A percentile compares a stretch with the other conserved stretches of the same genome.
Evolutionary conservation across 2,113 vertebrate genomes (phyloP).

Genomic region (Heterocephalus glaber): DNA sequence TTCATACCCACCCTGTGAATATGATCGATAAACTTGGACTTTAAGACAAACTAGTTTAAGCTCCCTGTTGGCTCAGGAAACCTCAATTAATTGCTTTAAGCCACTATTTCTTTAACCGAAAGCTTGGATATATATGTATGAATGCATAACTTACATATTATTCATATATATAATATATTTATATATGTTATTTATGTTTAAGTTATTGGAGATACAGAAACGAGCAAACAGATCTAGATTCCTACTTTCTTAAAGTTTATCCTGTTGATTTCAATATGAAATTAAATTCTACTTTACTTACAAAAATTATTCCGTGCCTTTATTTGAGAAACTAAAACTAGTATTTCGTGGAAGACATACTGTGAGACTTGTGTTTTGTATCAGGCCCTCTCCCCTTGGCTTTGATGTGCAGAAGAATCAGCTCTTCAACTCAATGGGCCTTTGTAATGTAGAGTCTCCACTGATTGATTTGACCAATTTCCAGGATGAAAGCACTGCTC

Average conservation of each 20-base stretch:
- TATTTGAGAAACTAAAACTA: not conserved
- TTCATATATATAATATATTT: slow-evolving; percentile 25
- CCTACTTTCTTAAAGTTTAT: not conserved
- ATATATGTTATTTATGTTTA: not conserved
- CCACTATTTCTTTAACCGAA: not conserved
- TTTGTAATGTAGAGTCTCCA: not conserved
- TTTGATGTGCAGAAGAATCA: not conserved
- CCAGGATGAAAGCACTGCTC: not conserved
- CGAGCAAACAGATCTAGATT: not conserved
- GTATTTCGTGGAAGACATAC: not conserved
- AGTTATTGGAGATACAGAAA: not conserved
- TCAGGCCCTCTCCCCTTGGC: not conserved
- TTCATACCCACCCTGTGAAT: not conserved
- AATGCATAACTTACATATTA: not conserved
- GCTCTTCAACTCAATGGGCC: not conserved
- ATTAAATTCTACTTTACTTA: not conserved
- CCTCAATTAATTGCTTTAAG: not conserved
- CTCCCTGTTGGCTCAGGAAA: not conserved
- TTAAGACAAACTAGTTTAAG: not conserved
- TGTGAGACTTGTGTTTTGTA: not conserved
- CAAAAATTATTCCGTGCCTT: not conserved
- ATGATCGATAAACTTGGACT: not conserved
- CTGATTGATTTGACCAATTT: not conserved
- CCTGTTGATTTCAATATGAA: not conserved
- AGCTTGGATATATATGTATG: not conserved